Evolutionary conservation across 2,888 invertebrate genomes (phyloP).

Genomic region (Synanthedon myopaeformis): DNA sequence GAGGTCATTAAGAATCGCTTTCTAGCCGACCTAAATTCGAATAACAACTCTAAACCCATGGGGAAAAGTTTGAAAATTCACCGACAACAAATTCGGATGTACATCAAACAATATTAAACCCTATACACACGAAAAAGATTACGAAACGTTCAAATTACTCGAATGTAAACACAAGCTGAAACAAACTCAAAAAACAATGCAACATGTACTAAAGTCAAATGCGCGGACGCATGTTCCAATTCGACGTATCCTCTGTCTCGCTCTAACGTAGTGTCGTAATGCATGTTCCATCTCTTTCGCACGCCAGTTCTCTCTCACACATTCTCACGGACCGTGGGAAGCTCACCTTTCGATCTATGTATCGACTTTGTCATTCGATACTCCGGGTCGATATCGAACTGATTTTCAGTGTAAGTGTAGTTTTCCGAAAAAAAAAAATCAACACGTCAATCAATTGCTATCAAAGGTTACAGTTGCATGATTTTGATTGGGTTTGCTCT

Average conservation of each 20-base stretch:
- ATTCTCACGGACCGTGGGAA: slow-evolving; percentile 38
- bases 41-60: neutral
- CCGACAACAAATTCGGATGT: neutral
- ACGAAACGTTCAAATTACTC: neutral
- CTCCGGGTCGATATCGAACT: slow-evolving; percentile 14
- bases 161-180: neutral
- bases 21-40: neutral
- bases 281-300: slow-evolving; percentile 8
- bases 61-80: neutral
- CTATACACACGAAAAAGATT: neutral
- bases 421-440: neutral
- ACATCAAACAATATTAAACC: neutral
- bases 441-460: no score
- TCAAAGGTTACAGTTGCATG: no score
- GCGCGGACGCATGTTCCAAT: neutral
- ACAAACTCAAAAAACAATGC: neutral
- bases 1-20: neutral
- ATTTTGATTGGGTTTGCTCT: no score
- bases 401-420: slow-evolving; percentile 1
- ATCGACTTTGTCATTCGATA: slow-evolving; percentile 25
- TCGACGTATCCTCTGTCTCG: neutral
- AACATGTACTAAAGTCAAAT: neutral
- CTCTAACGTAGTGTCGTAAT: neutral
- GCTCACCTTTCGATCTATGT: slow-evolving; percentile 28
- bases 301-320: slow-evolving; percentile 8